A percentile compares a stretch with the other conserved stretches of the same genome.
phyloP scores from a whole-genome alignment of 2,888 invertebrate genomes.

The Drosophila gaucha region DNA sequence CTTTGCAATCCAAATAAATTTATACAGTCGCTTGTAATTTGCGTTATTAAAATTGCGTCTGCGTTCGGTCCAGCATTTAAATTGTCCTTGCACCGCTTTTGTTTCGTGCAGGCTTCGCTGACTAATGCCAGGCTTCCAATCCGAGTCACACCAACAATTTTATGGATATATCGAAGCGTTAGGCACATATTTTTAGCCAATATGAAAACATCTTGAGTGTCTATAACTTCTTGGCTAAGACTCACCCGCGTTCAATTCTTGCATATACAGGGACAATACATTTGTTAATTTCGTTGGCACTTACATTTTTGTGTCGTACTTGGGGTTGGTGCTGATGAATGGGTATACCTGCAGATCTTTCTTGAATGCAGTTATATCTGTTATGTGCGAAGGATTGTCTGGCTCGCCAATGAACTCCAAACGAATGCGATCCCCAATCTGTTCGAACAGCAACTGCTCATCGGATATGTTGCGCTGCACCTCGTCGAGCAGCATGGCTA shows the following conservation, averaged over 20 bases:
- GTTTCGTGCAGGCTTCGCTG: no score
- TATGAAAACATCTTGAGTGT: no score
- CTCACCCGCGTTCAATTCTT: no score
- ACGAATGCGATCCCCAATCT: constrained; percentile 38
- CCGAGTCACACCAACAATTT: no score
- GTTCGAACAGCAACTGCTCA: constrained; percentile 48
- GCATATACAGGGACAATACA: not conserved
- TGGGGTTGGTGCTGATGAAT: constrained; percentile 46
- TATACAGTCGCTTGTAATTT: constrained; percentile 70
- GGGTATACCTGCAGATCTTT: constrained; percentile 45
- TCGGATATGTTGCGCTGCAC: constrained; percentile 53
- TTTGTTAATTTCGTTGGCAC: not conserved
- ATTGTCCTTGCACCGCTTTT: no score
- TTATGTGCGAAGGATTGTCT: constrained; percentile 38
- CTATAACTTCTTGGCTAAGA: no score
- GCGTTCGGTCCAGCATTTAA: not conserved
- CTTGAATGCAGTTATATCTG: constrained; percentile 50
- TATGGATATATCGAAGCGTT: no score
- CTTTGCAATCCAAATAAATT: constrained; percentile 47
- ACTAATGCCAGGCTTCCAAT: no score
- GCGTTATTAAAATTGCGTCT: constrained; percentile 67
- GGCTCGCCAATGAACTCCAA: constrained; percentile 40
- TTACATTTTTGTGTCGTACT: constrained; percentile 6
- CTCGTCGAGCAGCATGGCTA: constrained; percentile 44
- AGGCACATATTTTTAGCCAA: no score